A percentile compares a stretch with the other conserved stretches of the same genome.
phyloP scores from a whole-genome alignment of 2,797 vertebrate genomes.

The Heteromormyrus szaboi region DNA sequence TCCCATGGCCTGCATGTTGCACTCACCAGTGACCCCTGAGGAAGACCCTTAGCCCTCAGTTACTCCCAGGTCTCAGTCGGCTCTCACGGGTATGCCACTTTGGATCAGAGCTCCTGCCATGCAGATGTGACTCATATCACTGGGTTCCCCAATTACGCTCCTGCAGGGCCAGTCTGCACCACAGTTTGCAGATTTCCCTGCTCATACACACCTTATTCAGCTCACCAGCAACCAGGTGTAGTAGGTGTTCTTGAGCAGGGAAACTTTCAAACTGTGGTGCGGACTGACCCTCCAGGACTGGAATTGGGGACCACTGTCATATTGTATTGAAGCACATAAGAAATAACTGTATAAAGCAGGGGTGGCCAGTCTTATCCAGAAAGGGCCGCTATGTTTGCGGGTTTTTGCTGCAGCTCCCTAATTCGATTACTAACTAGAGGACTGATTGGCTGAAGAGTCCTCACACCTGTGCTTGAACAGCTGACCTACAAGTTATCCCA shows the following conservation, averaged over 20 bases:
- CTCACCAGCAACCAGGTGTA: neutral
- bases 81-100: neutral
- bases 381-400: neutral
- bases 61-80: neutral
- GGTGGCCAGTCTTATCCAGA: neutral
- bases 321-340: neutral
- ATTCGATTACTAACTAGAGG: neutral
- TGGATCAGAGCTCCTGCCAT: neutral
- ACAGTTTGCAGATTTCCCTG: neutral
- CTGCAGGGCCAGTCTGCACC: neutral
- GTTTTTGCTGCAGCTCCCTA: neutral
- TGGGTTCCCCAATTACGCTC: neutral
- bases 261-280: neutral
- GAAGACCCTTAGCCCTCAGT: neutral
- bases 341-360: neutral
- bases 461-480: neutral
- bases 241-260: neutral
- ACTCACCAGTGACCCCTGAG: neutral
- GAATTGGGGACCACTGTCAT: neutral
- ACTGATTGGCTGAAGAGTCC: neutral
- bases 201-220: neutral
- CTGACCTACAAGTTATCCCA: neutral
- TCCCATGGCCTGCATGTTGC: neutral
- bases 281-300: neutral
- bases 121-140: neutral